phyloP scores from a whole-genome alignment of 2,888 invertebrate species.

The Antheraea yamamai region DNA sequence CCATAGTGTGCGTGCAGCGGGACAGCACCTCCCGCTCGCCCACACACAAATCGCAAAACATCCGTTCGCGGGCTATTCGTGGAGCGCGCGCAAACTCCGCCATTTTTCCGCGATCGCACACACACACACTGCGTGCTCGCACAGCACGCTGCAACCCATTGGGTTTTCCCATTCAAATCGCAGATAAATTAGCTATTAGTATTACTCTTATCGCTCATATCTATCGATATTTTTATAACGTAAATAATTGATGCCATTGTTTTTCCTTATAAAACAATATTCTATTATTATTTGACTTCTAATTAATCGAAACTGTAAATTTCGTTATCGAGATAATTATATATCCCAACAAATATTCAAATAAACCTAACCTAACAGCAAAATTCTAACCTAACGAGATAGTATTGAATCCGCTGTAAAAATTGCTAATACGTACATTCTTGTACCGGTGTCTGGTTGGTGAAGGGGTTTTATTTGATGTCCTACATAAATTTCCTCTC shows the following conservation, averaged over 20 bases:
- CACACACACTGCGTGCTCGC: slow-evolving; percentile 55
- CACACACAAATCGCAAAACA: slow-evolving; percentile 52
- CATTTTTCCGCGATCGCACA: slow-evolving; percentile 58
- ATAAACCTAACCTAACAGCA: neutral
- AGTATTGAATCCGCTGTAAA: neutral
- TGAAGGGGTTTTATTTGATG: slow-evolving; percentile 35
- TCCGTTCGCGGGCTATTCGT: slow-evolving; percentile 70
- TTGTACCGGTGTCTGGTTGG: neutral
- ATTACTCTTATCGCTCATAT: neutral
- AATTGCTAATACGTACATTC: neutral
- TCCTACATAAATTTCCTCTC: slow-evolving; percentile 67
- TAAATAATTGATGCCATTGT: neutral
- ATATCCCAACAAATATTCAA: neutral
- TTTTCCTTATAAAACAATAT: neutral
- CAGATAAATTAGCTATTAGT: neutral
- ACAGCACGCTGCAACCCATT: slow-evolving; percentile 42
- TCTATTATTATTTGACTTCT: neutral
- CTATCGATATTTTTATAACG: neutral
- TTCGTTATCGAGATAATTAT: neutral
- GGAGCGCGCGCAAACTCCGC: slow-evolving; percentile 63
- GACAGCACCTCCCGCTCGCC: slow-evolving; percentile 53
- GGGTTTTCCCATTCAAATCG: neutral
- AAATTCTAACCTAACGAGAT: neutral
- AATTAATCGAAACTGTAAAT: neutral
- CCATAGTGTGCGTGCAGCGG: neutral